These are phyloP conservation scores for Raja brachyura DNA, from an alignment of 2,113 vertebrate genomes.

Conservation along the genomic window DNA sequence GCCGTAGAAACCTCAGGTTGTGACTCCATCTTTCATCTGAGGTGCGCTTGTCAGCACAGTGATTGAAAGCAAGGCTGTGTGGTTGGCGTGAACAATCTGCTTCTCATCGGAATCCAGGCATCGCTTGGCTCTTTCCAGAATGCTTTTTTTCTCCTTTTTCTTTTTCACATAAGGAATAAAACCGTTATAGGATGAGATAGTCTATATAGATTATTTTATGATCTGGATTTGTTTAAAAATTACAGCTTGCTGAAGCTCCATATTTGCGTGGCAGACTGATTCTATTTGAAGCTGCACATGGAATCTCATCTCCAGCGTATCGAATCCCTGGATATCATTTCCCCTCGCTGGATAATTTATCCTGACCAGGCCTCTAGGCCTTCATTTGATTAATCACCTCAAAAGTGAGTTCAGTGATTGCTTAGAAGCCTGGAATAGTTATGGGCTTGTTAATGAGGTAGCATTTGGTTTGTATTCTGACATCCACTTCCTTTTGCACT, in stretches of 20 bases:
- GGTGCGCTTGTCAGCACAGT: background rate
- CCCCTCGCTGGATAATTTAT: slow-evolving; percentile 25
- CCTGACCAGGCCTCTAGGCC: slow-evolving; percentile 27
- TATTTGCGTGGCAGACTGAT: background rate
- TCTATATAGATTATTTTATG: background rate
- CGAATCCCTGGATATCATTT: slow-evolving; percentile 33
- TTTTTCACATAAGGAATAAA: background rate
- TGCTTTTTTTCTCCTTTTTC: background rate
- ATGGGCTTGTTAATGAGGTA: background rate
- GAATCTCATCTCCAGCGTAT: slow-evolving; percentile 4
- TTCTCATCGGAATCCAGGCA: background rate
- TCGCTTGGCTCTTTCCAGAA: slow-evolving; percentile 1
- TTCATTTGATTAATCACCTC: slow-evolving; percentile 37
- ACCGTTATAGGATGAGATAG: background rate
- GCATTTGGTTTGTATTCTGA: slow-evolving; percentile 12
- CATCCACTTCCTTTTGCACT: background rate
- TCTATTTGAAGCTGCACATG: background rate
- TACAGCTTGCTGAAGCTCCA: background rate
- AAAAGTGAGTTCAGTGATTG: slow-evolving; percentile 2
- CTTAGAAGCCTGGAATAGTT: background rate
- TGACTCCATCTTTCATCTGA: slow-evolving; percentile 20
- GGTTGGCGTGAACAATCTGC: background rate
- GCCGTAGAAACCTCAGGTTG: background rate
- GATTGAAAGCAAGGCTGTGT: background rate
- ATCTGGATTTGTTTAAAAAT: slow-evolving; percentile 36